Percentiles rank a stretch among this genome's conserved stretches.
phyloP scores from a whole-genome alignment of 2,888 invertebrate species.

The Tetragonula carbonaria region DNA sequence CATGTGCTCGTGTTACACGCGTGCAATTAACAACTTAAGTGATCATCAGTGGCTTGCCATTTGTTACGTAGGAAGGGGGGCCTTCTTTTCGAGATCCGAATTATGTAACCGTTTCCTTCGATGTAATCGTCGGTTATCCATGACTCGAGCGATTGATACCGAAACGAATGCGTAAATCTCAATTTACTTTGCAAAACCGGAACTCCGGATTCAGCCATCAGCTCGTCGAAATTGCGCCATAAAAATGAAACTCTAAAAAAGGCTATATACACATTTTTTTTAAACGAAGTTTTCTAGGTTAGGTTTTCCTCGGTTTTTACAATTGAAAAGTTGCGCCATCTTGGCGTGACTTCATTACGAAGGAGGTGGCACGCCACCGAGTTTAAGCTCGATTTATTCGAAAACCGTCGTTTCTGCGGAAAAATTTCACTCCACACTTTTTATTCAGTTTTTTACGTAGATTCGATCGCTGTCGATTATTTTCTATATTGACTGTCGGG shows the following conservation, averaged over 20 bases:
- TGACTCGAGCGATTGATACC: conserved; percentile 38
- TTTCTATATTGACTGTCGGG: no score
- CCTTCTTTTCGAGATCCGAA: conserved; percentile 35
- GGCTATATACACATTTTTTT: no score
- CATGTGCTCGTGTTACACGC: not conserved
- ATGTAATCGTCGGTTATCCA: conserved; percentile 30
- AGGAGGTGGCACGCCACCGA: no score
- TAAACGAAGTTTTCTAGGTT: not conserved
- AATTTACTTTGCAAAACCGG: conserved; percentile 27
- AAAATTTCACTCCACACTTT: not conserved
- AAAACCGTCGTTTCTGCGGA: no score
- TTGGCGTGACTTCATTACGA: not conserved
- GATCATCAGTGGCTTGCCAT: conserved; percentile 49
- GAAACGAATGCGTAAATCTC: conserved; percentile 29
- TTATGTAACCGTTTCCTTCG: conserved; percentile 55
- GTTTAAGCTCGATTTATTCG: not conserved
- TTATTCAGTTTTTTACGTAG: not conserved
- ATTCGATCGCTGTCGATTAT: not conserved
- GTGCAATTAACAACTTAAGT: conserved; percentile 50
- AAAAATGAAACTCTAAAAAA: no score
- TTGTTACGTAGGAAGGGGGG: conserved; percentile 56
- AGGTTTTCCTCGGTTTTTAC: not conserved
- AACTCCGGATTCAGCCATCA: not conserved
- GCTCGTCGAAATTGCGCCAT: no score
- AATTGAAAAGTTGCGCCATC: not conserved